These are phyloP conservation scores for Argyresthia albistria DNA, from an alignment of 2,888 invertebrate genomes.

Conservation along the genomic window DNA sequence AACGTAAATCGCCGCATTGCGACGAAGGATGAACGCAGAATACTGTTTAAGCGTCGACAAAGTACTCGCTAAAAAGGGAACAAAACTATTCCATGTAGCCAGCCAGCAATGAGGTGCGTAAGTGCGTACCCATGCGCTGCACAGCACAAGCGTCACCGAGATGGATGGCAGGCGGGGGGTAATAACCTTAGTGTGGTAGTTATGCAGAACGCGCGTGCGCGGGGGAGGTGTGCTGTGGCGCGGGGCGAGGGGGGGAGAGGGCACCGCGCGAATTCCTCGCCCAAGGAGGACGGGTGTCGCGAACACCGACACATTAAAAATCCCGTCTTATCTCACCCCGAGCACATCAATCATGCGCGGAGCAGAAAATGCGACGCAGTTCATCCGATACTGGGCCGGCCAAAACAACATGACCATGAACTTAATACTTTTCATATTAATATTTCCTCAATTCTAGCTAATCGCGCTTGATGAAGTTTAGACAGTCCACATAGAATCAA, in stretches of 20 bases:
- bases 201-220: constrained; percentile 27
- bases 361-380: not conserved
- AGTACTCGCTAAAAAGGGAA: too few species aligned
- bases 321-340: too few species aligned
- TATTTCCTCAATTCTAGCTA: too few species aligned
- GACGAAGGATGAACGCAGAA: not conserved
- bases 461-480: too few species aligned
- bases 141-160: constrained; percentile 16
- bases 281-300: constrained; percentile 34
- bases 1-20: too few species aligned
- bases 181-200: constrained; percentile 37
- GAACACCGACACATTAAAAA: not conserved
- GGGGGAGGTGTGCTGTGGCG: constrained; percentile 10
- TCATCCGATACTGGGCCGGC: not conserved
- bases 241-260: constrained; percentile 5
- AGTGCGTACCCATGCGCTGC: constrained; percentile 13
- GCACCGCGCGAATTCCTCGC: constrained; percentile 32
- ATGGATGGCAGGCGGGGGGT: constrained; percentile 35
- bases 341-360: constrained; percentile 1
- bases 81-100: constrained; percentile 5
- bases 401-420: not conserved
- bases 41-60: constrained; percentile 8
- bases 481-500: too few species aligned
- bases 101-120: constrained; percentile 25
- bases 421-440: not conserved